Base-by-base conservation (phyloP, 2,797 vertebrate species). In the Helicolenus hilgendorfi region DNA sequence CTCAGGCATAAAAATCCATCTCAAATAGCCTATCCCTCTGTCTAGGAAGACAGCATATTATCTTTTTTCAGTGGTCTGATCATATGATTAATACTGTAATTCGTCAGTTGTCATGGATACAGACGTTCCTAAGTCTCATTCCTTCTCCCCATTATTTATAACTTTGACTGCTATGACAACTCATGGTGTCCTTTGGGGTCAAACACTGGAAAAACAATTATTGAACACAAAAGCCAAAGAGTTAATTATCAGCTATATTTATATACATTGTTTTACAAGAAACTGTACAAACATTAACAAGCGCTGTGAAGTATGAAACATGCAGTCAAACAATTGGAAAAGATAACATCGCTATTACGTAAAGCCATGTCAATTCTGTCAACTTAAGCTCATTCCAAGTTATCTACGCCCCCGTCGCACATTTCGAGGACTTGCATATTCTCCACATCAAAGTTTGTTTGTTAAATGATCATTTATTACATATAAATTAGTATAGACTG, bases 41-140 rank as follows among this genome's bases (percentile, higher is more conserved):
- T 64, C 5, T 3, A 31, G 20, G 11, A 59, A 22, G 64, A 74
- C 69, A 70, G 36, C 11, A 29, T 22, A 62, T 64, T 15, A 59
- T 26, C 49, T 59, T 74, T 80, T n/a, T 15, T 49, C 67, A 59
- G 31, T n/a, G 59, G 33, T 38, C 22, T 70, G 63, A 64, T 63
- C 7, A n/a, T 65, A 20, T 49, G 29, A 45, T 63, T 70, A 38
- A 24, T 2, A 4, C 24, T 65, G 24, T 33, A 68, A 33, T 45
- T 11, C 24, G 26, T 70, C 49, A 55, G 49, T 69, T 87, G 31
- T 59, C 36, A 60, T 84, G 36, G 55, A 83, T 33, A 72, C 58
- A 77, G 26, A 69, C 20, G 27, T 49, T 67, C 5, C 3, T 36
- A 24, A 62, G 67, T 72, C 22, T 24, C 4, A 27, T n/a, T 56